Conservation (phyloP, 1,140 invertebrate species). For the Achatina immaculata region DNA sequence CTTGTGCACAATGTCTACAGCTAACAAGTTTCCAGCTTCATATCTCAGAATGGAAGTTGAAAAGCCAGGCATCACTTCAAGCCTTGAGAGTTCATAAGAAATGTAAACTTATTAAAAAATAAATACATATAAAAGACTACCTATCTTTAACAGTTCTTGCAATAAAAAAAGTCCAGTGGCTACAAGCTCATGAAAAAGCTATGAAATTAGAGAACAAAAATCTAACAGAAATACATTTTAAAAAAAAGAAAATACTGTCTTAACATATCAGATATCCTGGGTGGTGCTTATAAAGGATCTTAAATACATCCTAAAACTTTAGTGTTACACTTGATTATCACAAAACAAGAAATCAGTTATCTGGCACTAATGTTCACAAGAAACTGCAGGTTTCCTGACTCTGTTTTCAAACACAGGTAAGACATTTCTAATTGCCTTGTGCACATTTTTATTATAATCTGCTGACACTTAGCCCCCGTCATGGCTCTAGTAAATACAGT, state of each 20-base stretch:
- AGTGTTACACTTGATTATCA: no score
- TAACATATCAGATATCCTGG: neutral
- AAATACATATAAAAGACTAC: neutral
- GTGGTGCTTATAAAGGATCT: no score
- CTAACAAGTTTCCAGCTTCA: conserved; percentile 87
- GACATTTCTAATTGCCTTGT: no score
- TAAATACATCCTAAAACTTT: no score
- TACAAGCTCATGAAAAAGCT: neutral
- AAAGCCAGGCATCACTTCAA: conserved; percentile 90
- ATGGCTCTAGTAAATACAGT: no score
- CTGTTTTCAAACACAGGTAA: no score
- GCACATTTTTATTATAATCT: no score
- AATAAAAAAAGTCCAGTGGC: neutral
- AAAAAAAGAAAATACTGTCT: neutral
- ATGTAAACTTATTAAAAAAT: neutral
- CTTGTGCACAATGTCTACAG: conserved; percentile 86
- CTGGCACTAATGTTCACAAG: no score
- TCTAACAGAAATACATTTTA: neutral
- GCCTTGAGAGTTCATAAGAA: conserved; percentile 44
- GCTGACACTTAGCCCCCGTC: no score
- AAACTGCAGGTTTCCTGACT: no score
- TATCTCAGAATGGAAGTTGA: conserved; percentile 85
- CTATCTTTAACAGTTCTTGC: neutral
- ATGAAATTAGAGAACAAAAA: neutral
- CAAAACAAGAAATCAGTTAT: no score